Evolutionary conservation across 2,797 vertebrate species (phyloP).

Genomic region (Sebastes kiyomatsui): DNA sequence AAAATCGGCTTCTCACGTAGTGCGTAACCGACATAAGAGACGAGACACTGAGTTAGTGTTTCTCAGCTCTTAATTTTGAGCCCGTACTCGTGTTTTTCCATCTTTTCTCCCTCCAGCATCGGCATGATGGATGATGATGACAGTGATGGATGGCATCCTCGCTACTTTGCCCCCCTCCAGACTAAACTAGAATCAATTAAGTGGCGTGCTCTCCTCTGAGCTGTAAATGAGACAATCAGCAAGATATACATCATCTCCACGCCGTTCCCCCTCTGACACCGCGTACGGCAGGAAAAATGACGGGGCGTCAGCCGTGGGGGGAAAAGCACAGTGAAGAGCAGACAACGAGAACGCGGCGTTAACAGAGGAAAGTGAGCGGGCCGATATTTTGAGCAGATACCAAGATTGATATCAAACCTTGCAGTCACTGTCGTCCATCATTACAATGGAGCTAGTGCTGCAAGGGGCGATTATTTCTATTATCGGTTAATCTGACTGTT

Average conservation of each 20-base stretch:
- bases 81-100: conserved; percentile 19
- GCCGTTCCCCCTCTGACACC: neutral
- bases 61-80: conserved; percentile 5
- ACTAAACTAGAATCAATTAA: conserved; percentile 65
- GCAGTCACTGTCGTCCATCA: neutral
- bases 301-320: neutral
- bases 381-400: neutral
- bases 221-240: conserved; percentile 55
- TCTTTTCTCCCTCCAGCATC: conserved; percentile 7
- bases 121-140: conserved; percentile 21
- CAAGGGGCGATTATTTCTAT: neutral
- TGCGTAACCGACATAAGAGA: neutral
- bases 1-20: no score
- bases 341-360: neutral
- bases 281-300: conserved; percentile 8
- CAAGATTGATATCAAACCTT: neutral
- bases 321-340: conserved; percentile 9
- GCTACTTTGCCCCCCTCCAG: neutral
- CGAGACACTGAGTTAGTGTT: neutral
- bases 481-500: neutral
- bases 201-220: neutral
- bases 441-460: neutral
- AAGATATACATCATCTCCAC: conserved; percentile 34
- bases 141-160: conserved; percentile 41
- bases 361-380: neutral